Evolutionary conservation across 2,888 invertebrate species (phyloP).

Genomic region (Toxonevra muliebris): DNA sequence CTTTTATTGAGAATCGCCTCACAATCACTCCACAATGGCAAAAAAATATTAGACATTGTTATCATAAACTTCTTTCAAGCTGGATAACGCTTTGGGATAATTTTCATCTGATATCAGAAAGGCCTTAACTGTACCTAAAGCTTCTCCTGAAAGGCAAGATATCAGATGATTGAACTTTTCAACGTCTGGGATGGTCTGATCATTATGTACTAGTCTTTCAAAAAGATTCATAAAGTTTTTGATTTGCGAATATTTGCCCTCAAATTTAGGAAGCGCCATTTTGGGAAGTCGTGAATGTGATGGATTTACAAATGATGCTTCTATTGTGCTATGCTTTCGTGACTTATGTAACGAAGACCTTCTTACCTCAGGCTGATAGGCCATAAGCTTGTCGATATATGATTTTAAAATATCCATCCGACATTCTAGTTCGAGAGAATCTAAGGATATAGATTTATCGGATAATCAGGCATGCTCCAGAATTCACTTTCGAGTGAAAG

Average conservation of each 20-base stretch:
- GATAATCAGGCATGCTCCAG: no score
- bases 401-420: no score
- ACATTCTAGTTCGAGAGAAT: no score
- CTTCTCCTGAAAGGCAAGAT: slow-evolving; percentile 38
- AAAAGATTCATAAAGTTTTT: slow-evolving; percentile 33
- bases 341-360: no score
- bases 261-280: slow-evolving; percentile 32
- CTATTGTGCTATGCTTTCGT: no score
- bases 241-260: slow-evolving; percentile 28
- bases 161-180: slow-evolving; percentile 35
- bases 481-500: no score
- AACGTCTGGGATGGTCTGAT: slow-evolving; percentile 29
- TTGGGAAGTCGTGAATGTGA: slow-evolving; percentile 27
- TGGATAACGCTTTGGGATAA: slow-evolving; percentile 32
- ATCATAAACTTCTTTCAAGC: slow-evolving; percentile 31
- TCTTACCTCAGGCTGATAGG: no score
- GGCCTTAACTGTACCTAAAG: slow-evolving; percentile 34
- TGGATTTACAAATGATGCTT: no score
- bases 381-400: no score
- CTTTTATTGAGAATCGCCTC: no score
- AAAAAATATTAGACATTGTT: slow-evolving; percentile 37
- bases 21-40: no score
- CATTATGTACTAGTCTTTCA: slow-evolving; percentile 25
- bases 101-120: slow-evolving; percentile 35
- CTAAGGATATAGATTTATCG: no score